Conservation (phyloP, 2,888 invertebrate species). For the Cosmorhoe ocellata region DNA sequence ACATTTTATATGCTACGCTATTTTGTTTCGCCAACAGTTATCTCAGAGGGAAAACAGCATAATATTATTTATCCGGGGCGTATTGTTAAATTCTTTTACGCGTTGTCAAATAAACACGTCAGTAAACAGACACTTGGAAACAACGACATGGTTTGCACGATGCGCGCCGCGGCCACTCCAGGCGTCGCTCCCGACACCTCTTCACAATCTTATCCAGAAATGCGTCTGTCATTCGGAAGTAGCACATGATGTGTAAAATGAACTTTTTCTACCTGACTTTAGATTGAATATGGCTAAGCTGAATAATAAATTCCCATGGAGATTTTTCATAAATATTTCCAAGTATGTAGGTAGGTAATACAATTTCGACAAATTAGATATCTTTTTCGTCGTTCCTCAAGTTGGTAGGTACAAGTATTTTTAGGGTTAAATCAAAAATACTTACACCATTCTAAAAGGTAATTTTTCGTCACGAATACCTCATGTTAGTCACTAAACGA, state of each 20-base stretch:
- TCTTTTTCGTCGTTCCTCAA: too few relatives aligned
- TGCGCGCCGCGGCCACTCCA: slow-evolving; percentile 51
- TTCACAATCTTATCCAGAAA: slow-evolving; percentile 37
- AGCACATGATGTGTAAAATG: slow-evolving; percentile 2
- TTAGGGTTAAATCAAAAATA: too few relatives aligned
- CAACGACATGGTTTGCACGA: slow-evolving; percentile 61
- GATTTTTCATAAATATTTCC: too few relatives aligned
- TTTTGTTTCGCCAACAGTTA: slow-evolving; percentile 24
- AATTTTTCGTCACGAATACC: too few relatives aligned
- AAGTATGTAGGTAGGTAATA: too few relatives aligned
- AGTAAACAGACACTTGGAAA: slow-evolving; percentile 47
- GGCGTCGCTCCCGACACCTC: slow-evolving; percentile 52
- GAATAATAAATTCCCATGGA: too few relatives aligned
- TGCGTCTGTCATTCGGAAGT: slow-evolving; percentile 1
- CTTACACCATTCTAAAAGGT: too few relatives aligned
- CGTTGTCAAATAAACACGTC: slow-evolving; percentile 52
- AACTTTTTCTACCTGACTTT: background rate
- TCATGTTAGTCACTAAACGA: too few relatives aligned
- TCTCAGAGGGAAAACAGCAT: slow-evolving; percentile 23
- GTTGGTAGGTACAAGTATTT: too few relatives aligned
- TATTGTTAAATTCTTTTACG: slow-evolving; percentile 42
- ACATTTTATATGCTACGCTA: slow-evolving; percentile 13
- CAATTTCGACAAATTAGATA: too few relatives aligned
- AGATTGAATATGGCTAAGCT: background rate
- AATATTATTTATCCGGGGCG: slow-evolving; percentile 32